phyloP scores from a whole-genome alignment of 2,797 vertebrate species.

The Lutra lutra region DNA sequence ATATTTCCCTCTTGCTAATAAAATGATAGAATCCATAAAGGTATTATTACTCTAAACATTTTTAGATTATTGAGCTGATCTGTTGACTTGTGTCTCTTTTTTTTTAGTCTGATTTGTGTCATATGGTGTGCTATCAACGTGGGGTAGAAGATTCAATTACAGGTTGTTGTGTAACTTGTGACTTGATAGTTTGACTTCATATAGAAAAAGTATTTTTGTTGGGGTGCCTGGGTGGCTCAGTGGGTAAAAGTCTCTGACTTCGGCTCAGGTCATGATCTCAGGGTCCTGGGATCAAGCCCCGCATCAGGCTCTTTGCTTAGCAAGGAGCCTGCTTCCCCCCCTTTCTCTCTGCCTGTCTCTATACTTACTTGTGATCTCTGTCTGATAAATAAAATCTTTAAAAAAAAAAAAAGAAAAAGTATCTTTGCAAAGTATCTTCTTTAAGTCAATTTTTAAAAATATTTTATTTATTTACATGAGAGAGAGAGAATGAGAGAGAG shows the following conservation, averaged over 20 bases:
- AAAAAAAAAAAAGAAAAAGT: background rate
- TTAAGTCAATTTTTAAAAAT: background rate
- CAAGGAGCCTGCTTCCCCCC: too few relatives aligned
- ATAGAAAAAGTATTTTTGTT: background rate
- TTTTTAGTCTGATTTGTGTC: background rate
- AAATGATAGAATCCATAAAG: background rate
- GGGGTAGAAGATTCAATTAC: background rate
- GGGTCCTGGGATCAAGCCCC: too few relatives aligned
- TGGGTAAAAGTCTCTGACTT: too few relatives aligned
- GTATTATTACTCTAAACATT: constrained; percentile 29
- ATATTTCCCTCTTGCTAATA: constrained; percentile 25
- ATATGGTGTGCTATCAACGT: background rate
- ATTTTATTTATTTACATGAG: background rate
- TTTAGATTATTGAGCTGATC: constrained; percentile 9
- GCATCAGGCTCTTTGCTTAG: too few relatives aligned
- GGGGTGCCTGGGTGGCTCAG: too few relatives aligned
- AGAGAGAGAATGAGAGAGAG: background rate
- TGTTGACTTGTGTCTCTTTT: background rate
- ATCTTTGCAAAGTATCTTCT: background rate
- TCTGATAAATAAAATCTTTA: too few relatives aligned
- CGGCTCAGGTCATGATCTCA: too few relatives aligned
- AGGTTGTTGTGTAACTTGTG: background rate
- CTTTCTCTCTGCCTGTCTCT: too few relatives aligned
- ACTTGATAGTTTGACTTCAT: background rate
- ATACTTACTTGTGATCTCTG: too few relatives aligned